Percentiles rank a stretch among this genome's conserved stretches.
phyloP scores from a whole-genome alignment of 2,888 invertebrate genomes.

The Microctonus hyperodae region DNA sequence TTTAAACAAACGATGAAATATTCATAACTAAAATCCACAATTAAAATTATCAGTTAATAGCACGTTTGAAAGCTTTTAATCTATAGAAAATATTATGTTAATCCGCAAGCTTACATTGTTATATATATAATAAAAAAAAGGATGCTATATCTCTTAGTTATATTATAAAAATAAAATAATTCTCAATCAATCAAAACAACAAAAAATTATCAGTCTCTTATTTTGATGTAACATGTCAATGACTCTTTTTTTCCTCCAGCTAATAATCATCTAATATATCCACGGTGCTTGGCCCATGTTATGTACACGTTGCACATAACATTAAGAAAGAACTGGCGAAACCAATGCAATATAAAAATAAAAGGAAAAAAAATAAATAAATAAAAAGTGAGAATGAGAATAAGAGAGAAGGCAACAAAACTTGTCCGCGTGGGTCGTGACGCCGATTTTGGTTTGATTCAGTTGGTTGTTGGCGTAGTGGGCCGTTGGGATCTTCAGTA shows the following conservation, averaged over 20 bases:
- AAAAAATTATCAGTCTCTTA: not conserved
- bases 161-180: too few relatives aligned
- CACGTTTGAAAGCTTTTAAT: too few relatives aligned
- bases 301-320: not conserved
- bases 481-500: conserved; percentile 13
- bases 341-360: conserved; percentile 5
- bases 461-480: conserved; percentile 13
- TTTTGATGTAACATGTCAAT: not conserved
- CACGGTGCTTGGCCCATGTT: not conserved
- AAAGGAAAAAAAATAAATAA: not conserved
- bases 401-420: conserved; percentile 29
- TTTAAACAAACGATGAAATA: too few relatives aligned
- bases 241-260: not conserved
- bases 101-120: too few relatives aligned
- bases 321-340: conserved; percentile 14
- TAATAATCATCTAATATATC: not conserved
- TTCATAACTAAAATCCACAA: too few relatives aligned
- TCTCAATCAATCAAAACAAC: not conserved
- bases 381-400: conserved; percentile 9
- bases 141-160: too few relatives aligned
- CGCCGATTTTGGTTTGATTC: conserved; percentile 41
- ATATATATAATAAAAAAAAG: too few relatives aligned
- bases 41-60: too few relatives aligned
- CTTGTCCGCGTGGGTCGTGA: conserved; percentile 42
- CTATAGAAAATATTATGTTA: too few relatives aligned